Base-by-base conservation (phyloP, 2,113 vertebrate species). In the Corythornis cristatus region DNA sequence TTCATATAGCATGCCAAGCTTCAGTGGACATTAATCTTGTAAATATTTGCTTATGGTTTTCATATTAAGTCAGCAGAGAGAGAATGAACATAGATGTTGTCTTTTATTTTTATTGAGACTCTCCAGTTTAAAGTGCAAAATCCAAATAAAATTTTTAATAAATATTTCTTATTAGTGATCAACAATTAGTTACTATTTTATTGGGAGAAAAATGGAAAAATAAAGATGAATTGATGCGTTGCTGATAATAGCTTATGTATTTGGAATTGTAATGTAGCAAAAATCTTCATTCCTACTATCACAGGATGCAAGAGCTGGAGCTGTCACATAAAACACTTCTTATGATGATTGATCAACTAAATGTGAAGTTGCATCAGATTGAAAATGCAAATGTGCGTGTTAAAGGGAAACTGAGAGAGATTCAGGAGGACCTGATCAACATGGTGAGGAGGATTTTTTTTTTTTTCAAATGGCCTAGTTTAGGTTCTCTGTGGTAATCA, bases 401-500 rank as follows among this genome's bases (percentile, higher is more conserved):
- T 50, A 98, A 97, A 96, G 96, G 98, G 93, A 97, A 96, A 88
- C 97, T 98, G 66, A 87, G 53, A 57, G 66, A 45, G 33, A 79
- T 98, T 95, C 97, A 45, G 81, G 92, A 86, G 21, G 97, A 98
- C 82, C 95, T 99, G 93, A 97, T 88, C 96, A 93, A 16, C 60
- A 92, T 89, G 97, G 97, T 97, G 86, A 78, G 64, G 12, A 64
- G 37, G 58, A 57, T 83, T 3, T 42, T 58, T 42, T 50, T 37
- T 37, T 37, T 37, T 76, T 91, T 65, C 76, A 83, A 62, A 92
- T 83, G 28, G 72, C 51, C 57, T 64, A 12, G 19, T 82, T 93
- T 84, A 35, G 12, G 48, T 93, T 88, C 35, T 76, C 54, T 61
- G 20, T 57, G 13, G 8, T 25, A 61, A 56, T 17, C 51, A 53